A percentile compares a stretch with the other conserved stretches of the same genome.
Conservation (phyloP, 2,797 vertebrate genomes). For the Sylvilagus floridanus region DNA sequence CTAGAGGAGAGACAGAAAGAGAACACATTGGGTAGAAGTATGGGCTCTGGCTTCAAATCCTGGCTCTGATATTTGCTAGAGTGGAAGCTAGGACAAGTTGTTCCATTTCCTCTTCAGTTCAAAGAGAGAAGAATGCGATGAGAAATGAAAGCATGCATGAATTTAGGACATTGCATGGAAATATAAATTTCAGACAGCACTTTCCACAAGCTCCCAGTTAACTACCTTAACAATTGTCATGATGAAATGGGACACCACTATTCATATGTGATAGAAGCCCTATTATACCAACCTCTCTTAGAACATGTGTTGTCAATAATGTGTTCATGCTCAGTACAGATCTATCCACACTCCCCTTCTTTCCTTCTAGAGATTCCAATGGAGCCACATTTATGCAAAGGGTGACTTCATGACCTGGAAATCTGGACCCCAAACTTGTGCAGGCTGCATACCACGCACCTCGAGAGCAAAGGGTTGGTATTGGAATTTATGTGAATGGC, state of each 20-base stretch:
- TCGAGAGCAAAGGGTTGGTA: neutral
- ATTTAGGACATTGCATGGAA: neutral
- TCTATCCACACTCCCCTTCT: neutral
- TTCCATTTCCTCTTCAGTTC: conserved; percentile 19
- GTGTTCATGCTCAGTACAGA: neutral
- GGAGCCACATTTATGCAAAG: neutral
- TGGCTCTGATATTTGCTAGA: neutral
- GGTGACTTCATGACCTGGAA: neutral
- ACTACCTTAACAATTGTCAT: neutral
- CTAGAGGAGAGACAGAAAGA: neutral
- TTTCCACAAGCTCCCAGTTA: neutral
- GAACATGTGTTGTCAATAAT: neutral
- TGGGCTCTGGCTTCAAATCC: neutral
- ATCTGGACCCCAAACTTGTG: neutral
- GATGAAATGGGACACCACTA: neutral
- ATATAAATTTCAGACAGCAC: neutral
- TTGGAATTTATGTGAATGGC: neutral
- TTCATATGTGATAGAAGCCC: neutral
- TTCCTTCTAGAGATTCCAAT: neutral
- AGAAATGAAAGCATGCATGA: conserved; percentile 8
- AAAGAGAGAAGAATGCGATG: neutral
- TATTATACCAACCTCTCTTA: neutral
- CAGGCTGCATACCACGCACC: neutral
- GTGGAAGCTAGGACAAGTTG: neutral
- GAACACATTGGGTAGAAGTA: neutral